Evolutionary conservation across 2,113 vertebrate genomes (phyloP).

Genomic region (Boulengeromyrus knoepffleri): DNA sequence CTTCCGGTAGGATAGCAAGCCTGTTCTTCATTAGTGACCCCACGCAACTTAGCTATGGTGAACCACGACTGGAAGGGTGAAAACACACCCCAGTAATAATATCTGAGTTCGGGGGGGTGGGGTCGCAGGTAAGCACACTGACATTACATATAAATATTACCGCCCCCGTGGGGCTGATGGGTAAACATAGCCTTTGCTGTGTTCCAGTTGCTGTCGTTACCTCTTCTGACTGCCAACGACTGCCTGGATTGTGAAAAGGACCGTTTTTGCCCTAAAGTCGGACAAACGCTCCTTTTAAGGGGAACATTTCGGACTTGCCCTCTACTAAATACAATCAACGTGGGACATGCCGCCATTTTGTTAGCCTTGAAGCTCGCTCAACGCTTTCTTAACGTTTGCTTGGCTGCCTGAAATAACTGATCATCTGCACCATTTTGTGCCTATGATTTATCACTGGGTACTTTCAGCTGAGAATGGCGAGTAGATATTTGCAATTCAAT

Average conservation of each 20-base stretch:
- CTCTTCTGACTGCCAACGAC: background rate
- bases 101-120: background rate
- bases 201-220: too few species aligned
- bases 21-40: background rate
- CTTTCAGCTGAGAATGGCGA: background rate
- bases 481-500: conserved; percentile 10
- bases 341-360: background rate
- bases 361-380: background rate
- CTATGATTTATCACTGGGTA: background rate
- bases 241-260: background rate
- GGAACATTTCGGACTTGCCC: background rate
- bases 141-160: background rate
- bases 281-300: background rate
- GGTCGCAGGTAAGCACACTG: background rate
- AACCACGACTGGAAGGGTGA: background rate
- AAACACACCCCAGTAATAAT: background rate
- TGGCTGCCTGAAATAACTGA: background rate
- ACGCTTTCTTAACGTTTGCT: background rate
- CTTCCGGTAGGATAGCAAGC: background rate
- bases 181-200: background rate
- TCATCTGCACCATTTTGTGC: background rate
- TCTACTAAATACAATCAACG: background rate
- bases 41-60: background rate
- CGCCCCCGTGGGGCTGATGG: background rate
- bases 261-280: background rate